Evolutionary conservation across 2,113 vertebrate genomes (phyloP).

Genomic region (Eurypyga helias): DNA sequence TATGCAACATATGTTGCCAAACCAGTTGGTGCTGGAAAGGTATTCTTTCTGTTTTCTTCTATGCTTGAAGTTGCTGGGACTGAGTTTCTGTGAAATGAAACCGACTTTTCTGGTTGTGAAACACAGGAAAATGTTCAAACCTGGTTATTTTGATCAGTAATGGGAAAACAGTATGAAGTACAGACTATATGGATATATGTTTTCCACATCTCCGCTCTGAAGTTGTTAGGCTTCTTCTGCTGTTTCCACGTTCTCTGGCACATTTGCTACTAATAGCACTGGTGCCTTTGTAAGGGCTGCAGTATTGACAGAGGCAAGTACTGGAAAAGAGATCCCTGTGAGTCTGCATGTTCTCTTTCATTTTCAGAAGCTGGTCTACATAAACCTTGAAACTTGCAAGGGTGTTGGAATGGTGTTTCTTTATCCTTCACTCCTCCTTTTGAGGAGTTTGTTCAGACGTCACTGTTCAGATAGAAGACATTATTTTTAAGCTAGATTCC

Average conservation of each 20-base stretch:
- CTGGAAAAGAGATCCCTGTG: not conserved
- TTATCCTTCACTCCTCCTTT: not conserved
- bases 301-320: not conserved
- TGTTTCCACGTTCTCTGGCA: not conserved
- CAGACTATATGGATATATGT: not conserved
- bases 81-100: not conserved
- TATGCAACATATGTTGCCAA: constrained; percentile 82
- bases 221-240: not conserved
- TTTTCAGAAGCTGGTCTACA: not conserved
- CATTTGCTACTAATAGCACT: not conserved
- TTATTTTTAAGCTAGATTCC: not conserved
- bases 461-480: not conserved
- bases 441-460: not conserved
- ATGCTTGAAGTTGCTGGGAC: not conserved
- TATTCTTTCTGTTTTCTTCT: constrained; percentile 42
- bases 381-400: not conserved
- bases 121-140: not conserved
- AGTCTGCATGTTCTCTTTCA: not conserved
- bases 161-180: not conserved
- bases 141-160: not conserved
- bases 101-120: not conserved
- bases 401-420: not conserved
- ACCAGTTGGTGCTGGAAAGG: constrained; percentile 72
- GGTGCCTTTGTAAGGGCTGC: not conserved
- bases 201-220: not conserved